Conservation (phyloP, 2,888 invertebrate species). For the Allacma fusca region DNA sequence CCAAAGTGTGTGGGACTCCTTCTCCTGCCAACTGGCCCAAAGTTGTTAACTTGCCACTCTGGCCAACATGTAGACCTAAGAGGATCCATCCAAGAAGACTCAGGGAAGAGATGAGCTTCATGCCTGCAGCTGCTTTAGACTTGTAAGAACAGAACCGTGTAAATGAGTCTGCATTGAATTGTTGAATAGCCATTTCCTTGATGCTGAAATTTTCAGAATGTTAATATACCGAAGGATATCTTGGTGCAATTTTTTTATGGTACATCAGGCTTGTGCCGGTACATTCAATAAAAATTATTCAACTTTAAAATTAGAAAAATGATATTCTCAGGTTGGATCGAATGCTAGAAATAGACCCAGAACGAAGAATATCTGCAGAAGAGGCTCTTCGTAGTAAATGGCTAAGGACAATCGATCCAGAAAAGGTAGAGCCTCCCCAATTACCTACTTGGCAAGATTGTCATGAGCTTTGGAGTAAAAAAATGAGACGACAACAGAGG, state of each 20-base stretch:
- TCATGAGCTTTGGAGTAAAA: constrained; percentile 99
- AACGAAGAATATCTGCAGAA: constrained; percentile 89
- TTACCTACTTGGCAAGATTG: constrained; percentile 97
- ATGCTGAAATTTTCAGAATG: no score
- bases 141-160: constrained; percentile 65
- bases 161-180: no score
- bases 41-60: constrained; percentile 91
- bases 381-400: constrained; percentile 91
- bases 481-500: constrained; percentile 82
- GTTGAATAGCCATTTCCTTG: no score
- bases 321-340: constrained; percentile 72
- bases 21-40: constrained; percentile 96
- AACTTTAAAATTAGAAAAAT: no score
- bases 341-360: constrained; percentile 96
- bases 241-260: no score
- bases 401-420: constrained; percentile 89
- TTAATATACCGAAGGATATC: no score
- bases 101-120: constrained; percentile 90
- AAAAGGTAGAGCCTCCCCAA: constrained; percentile 77
- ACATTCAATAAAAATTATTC: no score
- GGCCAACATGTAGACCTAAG: constrained; percentile 90
- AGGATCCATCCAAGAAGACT: constrained; percentile 86
- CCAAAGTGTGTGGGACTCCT: constrained; percentile 93
- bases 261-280: no score
- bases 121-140: constrained; percentile 88